phyloP scores from a whole-genome alignment of 53 echinoderm and acorn worm genomes.

The Echinometra lucunter region DNA sequence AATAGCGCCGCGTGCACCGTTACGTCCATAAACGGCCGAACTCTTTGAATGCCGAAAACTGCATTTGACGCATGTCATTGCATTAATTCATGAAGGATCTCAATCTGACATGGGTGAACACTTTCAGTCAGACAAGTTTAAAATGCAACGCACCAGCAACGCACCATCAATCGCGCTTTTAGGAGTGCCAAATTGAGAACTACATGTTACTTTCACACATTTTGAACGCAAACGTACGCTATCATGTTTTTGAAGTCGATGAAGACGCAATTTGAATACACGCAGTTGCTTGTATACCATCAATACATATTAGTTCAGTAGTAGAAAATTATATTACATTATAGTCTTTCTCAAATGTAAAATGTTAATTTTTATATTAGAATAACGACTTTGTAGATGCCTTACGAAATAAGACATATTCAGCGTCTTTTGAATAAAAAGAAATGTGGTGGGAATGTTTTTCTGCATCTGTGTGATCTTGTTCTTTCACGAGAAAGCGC shows the following conservation, averaged over 20 bases:
- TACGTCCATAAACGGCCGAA: too few species aligned
- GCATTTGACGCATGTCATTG: too few species aligned
- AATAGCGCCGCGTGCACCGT: background rate
- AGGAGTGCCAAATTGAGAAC: too few species aligned
- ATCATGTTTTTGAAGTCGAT: background rate
- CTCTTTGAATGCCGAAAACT: too few species aligned
- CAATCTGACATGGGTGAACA: too few species aligned
- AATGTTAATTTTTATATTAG: background rate
- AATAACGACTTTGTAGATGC: background rate
- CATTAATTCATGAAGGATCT: too few species aligned
- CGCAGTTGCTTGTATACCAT: background rate
- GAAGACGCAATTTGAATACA: background rate
- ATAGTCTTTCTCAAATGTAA: background rate
- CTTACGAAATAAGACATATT: background rate
- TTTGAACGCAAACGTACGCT: background rate
- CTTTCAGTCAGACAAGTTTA: background rate
- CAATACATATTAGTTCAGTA: too few species aligned
- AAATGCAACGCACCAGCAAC: background rate
- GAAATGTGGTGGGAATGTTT: background rate
- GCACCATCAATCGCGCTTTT: background rate
- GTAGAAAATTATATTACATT: background rate
- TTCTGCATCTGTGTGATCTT: background rate
- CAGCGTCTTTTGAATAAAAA: background rate
- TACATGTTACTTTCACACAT: background rate
- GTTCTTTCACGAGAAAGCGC: background rate